These are phyloP conservation scores for Anarrhichthys ocellatus DNA, from an alignment of 2,113 vertebrate species.

Conservation along the genomic window DNA sequence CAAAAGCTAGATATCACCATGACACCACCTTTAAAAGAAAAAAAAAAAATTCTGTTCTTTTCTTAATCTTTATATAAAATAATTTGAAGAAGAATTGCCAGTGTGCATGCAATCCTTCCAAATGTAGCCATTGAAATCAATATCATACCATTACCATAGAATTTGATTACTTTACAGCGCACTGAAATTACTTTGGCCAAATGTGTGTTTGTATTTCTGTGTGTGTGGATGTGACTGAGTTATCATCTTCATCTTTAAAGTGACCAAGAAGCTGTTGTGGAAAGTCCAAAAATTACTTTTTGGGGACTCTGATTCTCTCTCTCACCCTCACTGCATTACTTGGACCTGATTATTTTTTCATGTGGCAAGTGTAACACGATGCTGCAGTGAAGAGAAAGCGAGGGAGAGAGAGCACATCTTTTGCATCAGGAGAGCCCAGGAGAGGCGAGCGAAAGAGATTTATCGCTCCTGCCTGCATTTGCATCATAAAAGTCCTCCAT, in stretches of 20 bases:
- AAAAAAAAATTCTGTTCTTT: too few species aligned
- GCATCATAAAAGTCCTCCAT: constrained; percentile 79
- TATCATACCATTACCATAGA: not conserved
- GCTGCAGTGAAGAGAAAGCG: constrained; percentile 52
- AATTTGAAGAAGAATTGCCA: too few species aligned
- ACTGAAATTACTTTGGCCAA: not conserved
- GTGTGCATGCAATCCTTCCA: too few species aligned
- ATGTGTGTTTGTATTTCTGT: not conserved
- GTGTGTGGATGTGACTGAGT: not conserved
- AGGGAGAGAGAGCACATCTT: constrained; percentile 57
- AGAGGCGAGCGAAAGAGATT: constrained; percentile 70
- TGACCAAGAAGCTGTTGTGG: constrained; percentile 61
- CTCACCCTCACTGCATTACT: constrained; percentile 61
- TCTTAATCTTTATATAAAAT: too few species aligned
- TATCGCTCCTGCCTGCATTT: constrained; percentile 77
- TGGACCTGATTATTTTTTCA: constrained; percentile 80
- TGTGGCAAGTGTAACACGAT: constrained; percentile 71
- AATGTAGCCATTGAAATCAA: not conserved
- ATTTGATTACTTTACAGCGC: not conserved
- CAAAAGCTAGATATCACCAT: too few species aligned
- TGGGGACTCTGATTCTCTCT: constrained; percentile 30
- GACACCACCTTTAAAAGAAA: too few species aligned
- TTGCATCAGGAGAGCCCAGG: constrained; percentile 66
- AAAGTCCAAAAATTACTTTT: constrained; percentile 67
- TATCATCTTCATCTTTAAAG: constrained; percentile 45